Conservation (phyloP, 2,888 invertebrate species). For the Tortrix viridana region DNA sequence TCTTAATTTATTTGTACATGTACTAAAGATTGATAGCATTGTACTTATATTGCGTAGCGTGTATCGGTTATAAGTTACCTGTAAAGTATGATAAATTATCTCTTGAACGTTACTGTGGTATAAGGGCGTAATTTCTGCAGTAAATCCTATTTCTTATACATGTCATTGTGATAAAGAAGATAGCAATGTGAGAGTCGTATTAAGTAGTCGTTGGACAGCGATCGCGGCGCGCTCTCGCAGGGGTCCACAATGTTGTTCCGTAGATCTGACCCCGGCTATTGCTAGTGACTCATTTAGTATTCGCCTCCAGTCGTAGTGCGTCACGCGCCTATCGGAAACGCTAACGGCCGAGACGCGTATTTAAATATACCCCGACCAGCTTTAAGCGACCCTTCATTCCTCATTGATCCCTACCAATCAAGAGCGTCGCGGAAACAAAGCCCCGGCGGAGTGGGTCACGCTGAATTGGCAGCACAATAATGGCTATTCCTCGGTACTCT, state of each 20-base stretch:
- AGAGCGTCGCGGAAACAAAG: conserved; percentile 20
- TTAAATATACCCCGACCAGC: conserved; percentile 60
- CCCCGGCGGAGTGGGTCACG: conserved; percentile 17
- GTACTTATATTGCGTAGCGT: conserved; percentile 23
- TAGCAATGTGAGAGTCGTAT: neutral
- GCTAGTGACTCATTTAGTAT: conserved; percentile 65
- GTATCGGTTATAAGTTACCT: conserved; percentile 29
- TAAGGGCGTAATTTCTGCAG: neutral
- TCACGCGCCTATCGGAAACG: conserved; percentile 80
- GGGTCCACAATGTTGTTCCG: conserved; percentile 41
- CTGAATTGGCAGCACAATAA: conserved; percentile 28
- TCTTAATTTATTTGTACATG: conserved; percentile 11
- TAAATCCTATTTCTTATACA: conserved; percentile 9
- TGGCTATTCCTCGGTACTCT: conserved; percentile 25
- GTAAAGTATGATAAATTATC: conserved; percentile 31
- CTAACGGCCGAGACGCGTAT: conserved; percentile 70
- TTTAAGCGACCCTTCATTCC: conserved; percentile 44
- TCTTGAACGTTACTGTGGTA: conserved; percentile 2
- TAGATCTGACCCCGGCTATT: conserved; percentile 46
- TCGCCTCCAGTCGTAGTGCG: conserved; percentile 65
- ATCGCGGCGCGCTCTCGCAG: neutral
- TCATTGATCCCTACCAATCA: conserved; percentile 40
- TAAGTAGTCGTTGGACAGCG: conserved; percentile 14
- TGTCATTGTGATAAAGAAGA: neutral
- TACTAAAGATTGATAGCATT: conserved; percentile 22